Percentiles rank a stretch among this genome's conserved stretches.
Conservation (phyloP, 2,113 vertebrate genomes). For the Peromyscus maniculatus region DNA sequence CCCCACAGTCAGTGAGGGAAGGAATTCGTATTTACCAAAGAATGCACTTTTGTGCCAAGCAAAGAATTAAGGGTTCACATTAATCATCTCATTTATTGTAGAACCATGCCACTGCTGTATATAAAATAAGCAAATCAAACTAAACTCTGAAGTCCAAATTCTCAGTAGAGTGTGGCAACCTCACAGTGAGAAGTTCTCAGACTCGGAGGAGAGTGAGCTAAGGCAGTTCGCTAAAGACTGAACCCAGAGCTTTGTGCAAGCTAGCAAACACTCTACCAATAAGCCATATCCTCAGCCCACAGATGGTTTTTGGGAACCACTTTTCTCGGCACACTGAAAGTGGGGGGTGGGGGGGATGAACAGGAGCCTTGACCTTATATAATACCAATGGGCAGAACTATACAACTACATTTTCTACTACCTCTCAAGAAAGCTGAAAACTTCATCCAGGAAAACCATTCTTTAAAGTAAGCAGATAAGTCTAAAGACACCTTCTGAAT, state of each 20-base stretch:
- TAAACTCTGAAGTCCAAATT: not conserved
- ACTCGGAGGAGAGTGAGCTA: not conserved
- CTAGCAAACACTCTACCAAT: not conserved
- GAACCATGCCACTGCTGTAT: not conserved
- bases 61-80: constrained; percentile 22
- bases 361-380: not conserved
- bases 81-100: constrained; percentile 32
- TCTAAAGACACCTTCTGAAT: constrained; percentile 40
- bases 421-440: not conserved
- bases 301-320: not conserved
- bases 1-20: not conserved
- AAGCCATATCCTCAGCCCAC: not conserved
- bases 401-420: not conserved
- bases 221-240: not conserved
- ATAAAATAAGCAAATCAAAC: constrained; percentile 23
- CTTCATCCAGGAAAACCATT: constrained; percentile 23
- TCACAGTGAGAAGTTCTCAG: not conserved
- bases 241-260: not conserved
- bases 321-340: constrained; percentile 12
- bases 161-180: not conserved
- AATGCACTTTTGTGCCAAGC: not conserved
- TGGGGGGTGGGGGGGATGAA: not conserved
- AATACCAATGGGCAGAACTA: not conserved
- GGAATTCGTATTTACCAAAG: not conserved
- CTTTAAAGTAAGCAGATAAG: constrained; percentile 27